A percentile compares a stretch with the other conserved stretches of the same genome.
phyloP scores from a whole-genome alignment of 2,113 vertebrate genomes.

The Myotis brandtii region DNA sequence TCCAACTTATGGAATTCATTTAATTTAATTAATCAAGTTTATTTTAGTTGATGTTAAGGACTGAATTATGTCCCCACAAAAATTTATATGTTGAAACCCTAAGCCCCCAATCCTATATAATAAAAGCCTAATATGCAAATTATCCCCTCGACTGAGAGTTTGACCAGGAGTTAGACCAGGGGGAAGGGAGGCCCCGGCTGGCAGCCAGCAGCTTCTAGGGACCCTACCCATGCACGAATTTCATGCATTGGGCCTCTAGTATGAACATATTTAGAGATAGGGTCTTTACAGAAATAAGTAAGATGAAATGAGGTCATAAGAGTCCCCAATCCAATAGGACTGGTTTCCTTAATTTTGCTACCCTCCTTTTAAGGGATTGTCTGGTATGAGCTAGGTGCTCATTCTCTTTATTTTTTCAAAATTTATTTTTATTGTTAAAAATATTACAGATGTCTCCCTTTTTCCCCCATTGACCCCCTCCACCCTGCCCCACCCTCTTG shows the following conservation, averaged over 20 bases:
- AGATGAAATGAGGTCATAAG: neutral
- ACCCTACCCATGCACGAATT: too few species aligned
- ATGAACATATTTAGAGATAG: neutral
- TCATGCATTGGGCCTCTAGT: too few species aligned
- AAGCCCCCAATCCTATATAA: neutral
- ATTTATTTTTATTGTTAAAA: too few species aligned
- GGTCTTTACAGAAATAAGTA: neutral
- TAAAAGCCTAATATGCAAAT: too few species aligned
- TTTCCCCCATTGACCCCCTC: too few species aligned
- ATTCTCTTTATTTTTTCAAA: neutral
- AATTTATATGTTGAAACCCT: neutral
- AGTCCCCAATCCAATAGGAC: neutral
- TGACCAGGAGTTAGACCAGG: too few species aligned
- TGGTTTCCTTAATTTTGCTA: neutral
- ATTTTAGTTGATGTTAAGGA: neutral
- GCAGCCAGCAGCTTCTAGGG: too few species aligned
- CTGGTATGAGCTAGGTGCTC: neutral
- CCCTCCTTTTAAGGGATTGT: neutral
- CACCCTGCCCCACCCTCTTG: too few species aligned
- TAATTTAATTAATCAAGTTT: neutral
- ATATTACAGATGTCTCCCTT: too few species aligned
- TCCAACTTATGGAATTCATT: neutral
- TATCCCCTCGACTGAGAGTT: too few species aligned
- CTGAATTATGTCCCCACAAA: neutral
- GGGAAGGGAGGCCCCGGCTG: too few species aligned